Conservation (phyloP, 1,140 invertebrate genomes). For the Drosophila punjabiensis region DNA sequence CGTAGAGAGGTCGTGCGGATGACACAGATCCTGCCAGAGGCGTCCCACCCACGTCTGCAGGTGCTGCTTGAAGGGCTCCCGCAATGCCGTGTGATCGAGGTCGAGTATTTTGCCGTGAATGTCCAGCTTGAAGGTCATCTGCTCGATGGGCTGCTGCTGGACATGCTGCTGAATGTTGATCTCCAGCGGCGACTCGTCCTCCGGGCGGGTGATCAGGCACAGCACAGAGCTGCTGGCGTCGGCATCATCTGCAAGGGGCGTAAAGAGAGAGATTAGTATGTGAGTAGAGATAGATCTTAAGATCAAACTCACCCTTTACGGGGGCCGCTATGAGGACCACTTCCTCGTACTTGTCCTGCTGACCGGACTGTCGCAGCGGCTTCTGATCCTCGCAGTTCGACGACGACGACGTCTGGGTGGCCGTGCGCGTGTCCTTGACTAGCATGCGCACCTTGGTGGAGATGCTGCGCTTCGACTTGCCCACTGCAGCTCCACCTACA, state of each 20-base stretch:
- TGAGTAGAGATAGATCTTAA: slow-evolving; percentile 32
- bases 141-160: slow-evolving; percentile 89
- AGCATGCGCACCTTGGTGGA: slow-evolving; percentile 89
- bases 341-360: slow-evolving; percentile 84
- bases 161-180: slow-evolving; percentile 87
- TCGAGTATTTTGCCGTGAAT: slow-evolving; percentile 92
- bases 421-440: slow-evolving; percentile 90
- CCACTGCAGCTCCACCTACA: slow-evolving; percentile 10
- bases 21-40: slow-evolving; percentile 90
- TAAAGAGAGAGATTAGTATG: neutral
- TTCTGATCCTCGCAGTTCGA: slow-evolving; percentile 89
- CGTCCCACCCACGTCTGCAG: slow-evolving; percentile 88
- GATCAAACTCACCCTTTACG: slow-evolving; percentile 81
- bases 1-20: slow-evolving; percentile 90
- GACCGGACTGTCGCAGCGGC: slow-evolving; percentile 87
- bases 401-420: slow-evolving; percentile 79
- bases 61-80: slow-evolving; percentile 88
- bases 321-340: slow-evolving; percentile 87
- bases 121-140: slow-evolving; percentile 97
- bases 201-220: slow-evolving; percentile 92
- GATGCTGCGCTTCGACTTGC: slow-evolving; percentile 77
- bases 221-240: slow-evolving; percentile 88
- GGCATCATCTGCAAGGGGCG: slow-evolving; percentile 89
- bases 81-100: slow-evolving; percentile 91
- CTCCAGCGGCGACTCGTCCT: slow-evolving; percentile 90